A percentile compares a stretch with the other conserved stretches of the same genome.
Conservation (phyloP, 2,888 invertebrate species). For the Andrena haemorrhoa region DNA sequence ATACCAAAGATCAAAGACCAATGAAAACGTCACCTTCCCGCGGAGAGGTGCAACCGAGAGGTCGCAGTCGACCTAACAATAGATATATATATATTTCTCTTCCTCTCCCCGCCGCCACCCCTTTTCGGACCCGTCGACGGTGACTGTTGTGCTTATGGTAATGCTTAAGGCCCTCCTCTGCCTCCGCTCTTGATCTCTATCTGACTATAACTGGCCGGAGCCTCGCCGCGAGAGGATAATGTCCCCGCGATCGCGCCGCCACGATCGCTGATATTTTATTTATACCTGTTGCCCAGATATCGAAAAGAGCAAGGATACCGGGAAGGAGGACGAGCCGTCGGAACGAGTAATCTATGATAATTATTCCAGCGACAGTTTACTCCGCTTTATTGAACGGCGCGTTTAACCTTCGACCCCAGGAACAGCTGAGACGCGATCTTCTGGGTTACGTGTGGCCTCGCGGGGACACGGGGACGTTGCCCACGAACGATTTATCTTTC, state of each 20-base stretch:
- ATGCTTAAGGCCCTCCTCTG: slow-evolving; percentile 25
- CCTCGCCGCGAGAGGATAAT: slow-evolving; percentile 35
- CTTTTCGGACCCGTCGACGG: neutral
- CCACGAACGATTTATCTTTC: neutral
- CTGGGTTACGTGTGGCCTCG: neutral
- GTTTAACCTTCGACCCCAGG: slow-evolving; percentile 28
- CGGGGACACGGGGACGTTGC: neutral
- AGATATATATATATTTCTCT: slow-evolving; percentile 22
- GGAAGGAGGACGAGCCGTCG: slow-evolving; percentile 10
- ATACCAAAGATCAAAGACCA: slow-evolving; percentile 71
- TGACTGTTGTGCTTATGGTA: slow-evolving; percentile 52
- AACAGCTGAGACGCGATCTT: slow-evolving; percentile 4
- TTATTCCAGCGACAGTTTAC: slow-evolving; percentile 17
- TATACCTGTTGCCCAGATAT: slow-evolving; percentile 36
- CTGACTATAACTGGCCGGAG: slow-evolving; percentile 7
- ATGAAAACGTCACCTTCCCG: slow-evolving; percentile 62
- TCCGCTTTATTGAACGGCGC: slow-evolving; percentile 9
- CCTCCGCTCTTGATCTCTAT: slow-evolving; percentile 43
- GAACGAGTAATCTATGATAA: slow-evolving; percentile 31
- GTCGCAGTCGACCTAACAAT: slow-evolving; percentile 51
- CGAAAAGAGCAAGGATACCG: slow-evolving; percentile 18
- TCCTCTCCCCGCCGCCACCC: neutral
- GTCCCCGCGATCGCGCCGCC: slow-evolving; percentile 18
- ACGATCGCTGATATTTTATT: slow-evolving; percentile 55
- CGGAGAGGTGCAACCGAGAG: slow-evolving; percentile 18